Conservation (phyloP, 1,140 invertebrate species). For the Pteromalus puparum region DNA sequence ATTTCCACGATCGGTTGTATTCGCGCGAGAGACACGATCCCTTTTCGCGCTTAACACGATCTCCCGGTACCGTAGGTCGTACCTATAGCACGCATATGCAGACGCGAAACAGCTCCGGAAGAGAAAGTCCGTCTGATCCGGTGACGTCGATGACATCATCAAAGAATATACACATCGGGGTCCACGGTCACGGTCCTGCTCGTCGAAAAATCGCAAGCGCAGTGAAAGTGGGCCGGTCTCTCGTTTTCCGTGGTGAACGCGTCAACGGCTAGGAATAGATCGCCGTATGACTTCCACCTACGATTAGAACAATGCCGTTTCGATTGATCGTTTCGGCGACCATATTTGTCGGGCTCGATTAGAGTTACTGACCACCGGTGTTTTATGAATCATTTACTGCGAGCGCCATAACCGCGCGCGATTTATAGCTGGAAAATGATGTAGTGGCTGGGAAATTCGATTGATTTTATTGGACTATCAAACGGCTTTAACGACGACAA, state of each 20-base stretch:
- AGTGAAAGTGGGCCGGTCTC: conserved; percentile 42
- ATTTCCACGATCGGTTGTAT: not conserved
- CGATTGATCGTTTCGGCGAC: not conserved
- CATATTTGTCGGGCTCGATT: conserved; percentile 11
- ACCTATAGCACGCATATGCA: not conserved
- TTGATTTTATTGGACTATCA: not conserved
- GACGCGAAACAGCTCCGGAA: not conserved
- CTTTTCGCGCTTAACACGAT: not conserved
- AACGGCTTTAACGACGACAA: not conserved
- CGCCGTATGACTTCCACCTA: conserved; percentile 3
- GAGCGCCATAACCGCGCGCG: not conserved
- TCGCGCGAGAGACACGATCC: not conserved
- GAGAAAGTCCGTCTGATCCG: conserved; percentile 23
- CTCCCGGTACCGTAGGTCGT: not conserved
- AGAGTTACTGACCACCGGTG: not conserved
- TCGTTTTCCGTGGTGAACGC: not conserved
- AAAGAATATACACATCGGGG: not conserved
- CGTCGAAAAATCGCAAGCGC: conserved; percentile 17
- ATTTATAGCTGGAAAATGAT: not conserved
- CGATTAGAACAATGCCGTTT: not conserved
- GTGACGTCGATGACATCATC: conserved; percentile 33
- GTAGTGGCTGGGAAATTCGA: not conserved
- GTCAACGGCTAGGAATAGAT: conserved; percentile 3
- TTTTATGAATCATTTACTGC: conserved; percentile 19
- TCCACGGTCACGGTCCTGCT: conserved; percentile 40